Conservation (phyloP, 2,888 invertebrate genomes). For the Oligia strigilis region DNA sequence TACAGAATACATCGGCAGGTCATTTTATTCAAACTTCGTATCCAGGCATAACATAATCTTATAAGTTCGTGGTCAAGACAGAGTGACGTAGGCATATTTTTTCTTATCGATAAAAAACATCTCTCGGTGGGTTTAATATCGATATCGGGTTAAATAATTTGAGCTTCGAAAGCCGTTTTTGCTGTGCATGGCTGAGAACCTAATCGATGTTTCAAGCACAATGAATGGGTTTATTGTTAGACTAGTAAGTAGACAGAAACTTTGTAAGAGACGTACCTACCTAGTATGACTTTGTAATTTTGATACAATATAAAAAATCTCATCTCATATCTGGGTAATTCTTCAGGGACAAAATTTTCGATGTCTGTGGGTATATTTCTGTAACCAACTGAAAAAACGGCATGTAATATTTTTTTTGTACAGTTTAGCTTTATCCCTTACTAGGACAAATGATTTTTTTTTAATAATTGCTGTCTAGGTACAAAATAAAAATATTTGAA, state of each 20-base stretch:
- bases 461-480: no score
- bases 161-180: constrained; percentile 79
- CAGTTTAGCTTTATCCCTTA: no score
- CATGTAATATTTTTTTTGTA: no score
- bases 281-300: constrained; percentile 33
- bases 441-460: no score
- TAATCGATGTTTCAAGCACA: constrained; percentile 68
- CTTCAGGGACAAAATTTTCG: no score
- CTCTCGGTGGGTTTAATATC: constrained; percentile 81
- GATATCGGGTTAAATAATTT: constrained; percentile 84
- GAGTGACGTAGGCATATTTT: constrained; percentile 84
- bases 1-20: not conserved
- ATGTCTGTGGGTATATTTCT: no score
- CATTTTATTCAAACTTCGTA: constrained; percentile 33
- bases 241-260: constrained; percentile 18
- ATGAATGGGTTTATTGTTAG: constrained; percentile 59
- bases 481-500: no score
- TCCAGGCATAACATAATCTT: constrained; percentile 60
- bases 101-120: constrained; percentile 81
- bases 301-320: constrained; percentile 1
- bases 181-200: constrained; percentile 68
- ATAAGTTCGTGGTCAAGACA: constrained; percentile 70
- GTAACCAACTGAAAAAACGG: no score
- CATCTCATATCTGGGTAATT: not conserved
- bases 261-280: constrained; percentile 13